Conservation (phyloP, 2,113 vertebrate genomes). For the Cardinalis cardinalis region DNA sequence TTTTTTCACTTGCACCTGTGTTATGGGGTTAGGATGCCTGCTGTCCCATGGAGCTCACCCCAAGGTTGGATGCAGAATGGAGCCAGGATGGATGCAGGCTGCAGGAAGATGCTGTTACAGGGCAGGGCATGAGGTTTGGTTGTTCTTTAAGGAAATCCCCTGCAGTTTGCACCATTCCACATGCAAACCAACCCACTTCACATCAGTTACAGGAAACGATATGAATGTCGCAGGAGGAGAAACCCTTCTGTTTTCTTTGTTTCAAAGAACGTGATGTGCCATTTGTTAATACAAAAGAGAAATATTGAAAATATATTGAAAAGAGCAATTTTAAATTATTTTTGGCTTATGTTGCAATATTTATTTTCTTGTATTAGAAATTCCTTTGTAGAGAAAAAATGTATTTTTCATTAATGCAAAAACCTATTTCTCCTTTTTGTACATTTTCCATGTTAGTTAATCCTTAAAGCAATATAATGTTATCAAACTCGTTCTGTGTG, state of each 20-base stretch:
- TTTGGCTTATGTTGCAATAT: conserved; percentile 99
- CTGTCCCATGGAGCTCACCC: neutral
- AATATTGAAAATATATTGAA: conserved; percentile 98
- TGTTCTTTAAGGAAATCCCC: conserved; percentile 66
- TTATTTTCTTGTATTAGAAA: conserved; percentile 99
- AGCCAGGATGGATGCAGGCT: neutral
- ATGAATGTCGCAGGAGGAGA: conserved; percentile 96
- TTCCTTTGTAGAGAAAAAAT: conserved; percentile 98
- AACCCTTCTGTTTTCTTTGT: conserved; percentile 93
- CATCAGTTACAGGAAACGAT: conserved; percentile 81
- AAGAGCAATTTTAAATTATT: conserved; percentile 99
- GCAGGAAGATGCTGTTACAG: neutral
- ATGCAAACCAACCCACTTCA: conserved; percentile 71
- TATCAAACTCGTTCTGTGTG: conserved; percentile 79
- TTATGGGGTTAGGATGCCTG: neutral
- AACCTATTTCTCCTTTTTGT: conserved; percentile 99
- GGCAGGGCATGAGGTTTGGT: conserved; percentile 51
- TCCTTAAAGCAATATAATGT: conserved; percentile 98
- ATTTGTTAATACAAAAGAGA: conserved; percentile 99
- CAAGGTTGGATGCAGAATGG: accelerated
- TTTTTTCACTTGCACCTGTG: accelerated
- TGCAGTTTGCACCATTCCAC: conserved; percentile 65
- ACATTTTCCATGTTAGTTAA: conserved; percentile 94
- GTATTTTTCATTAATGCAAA: conserved; percentile 99
- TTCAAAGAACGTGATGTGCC: conserved; percentile 98